These are phyloP conservation scores for Dermolepida albohirtum DNA, from an alignment of 2,888 invertebrate genomes.

Conservation along the genomic window DNA sequence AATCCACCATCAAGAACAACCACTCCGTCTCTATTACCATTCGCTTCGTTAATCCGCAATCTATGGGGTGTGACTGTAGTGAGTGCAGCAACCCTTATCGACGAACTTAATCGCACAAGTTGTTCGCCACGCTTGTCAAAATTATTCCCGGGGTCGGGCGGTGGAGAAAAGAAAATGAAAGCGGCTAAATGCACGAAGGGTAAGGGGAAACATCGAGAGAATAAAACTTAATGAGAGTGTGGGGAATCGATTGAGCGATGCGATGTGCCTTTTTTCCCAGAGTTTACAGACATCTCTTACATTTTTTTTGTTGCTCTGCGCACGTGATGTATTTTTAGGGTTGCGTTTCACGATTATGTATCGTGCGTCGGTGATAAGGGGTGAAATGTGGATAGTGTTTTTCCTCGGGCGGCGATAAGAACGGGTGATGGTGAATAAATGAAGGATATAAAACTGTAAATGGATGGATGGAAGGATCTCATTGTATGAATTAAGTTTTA, in stretches of 20 bases:
- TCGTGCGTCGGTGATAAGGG: constrained; percentile 15
- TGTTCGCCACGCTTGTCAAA: constrained; percentile 37
- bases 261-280: constrained; percentile 20
- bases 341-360: constrained; percentile 34
- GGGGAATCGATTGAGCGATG: constrained; percentile 34
- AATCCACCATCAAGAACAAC: constrained; percentile 22
- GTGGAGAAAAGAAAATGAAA: neutral
- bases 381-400: constrained; percentile 25
- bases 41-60: constrained; percentile 33
- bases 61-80: constrained; percentile 30
- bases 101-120: constrained; percentile 18
- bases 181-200: constrained; percentile 4
- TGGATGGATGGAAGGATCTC: too few relatives aligned
- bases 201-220: constrained; percentile 9
- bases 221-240: constrained; percentile 35
- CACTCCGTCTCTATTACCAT: constrained; percentile 27
- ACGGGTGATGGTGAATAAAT: too few relatives aligned
- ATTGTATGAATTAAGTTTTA: too few relatives aligned
- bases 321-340: constrained; percentile 30
- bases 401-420: too few relatives aligned
- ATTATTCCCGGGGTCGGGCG: constrained; percentile 17
- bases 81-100: constrained; percentile 14
- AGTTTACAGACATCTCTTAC: constrained; percentile 1
- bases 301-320: neutral
- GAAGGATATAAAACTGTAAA: too few relatives aligned